Percentiles rank a stretch among this genome's conserved stretches.
Conservation (phyloP, 2,797 vertebrate species). For the Pseudocheirus occidentalis region DNA sequence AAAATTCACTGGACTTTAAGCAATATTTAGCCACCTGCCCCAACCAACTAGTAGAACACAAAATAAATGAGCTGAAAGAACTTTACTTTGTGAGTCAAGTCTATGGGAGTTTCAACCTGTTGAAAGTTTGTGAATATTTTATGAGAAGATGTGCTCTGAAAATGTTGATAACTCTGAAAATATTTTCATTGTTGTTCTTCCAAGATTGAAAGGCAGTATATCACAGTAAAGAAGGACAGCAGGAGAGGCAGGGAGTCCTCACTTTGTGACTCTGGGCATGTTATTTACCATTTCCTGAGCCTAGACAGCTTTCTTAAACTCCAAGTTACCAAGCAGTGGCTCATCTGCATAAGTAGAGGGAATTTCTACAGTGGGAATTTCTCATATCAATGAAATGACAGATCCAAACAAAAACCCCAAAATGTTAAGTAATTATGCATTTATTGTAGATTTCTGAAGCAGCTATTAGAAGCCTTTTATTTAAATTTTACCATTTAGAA, state of each 20-base stretch:
- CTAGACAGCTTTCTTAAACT: not conserved
- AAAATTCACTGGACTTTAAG: slow-evolving; percentile 31
- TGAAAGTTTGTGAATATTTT: not conserved
- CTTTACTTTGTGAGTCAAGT: not conserved
- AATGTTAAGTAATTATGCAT: not conserved
- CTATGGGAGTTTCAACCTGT: not conserved
- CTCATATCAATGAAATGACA: not conserved
- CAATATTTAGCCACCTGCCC: slow-evolving; percentile 8
- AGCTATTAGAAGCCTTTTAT: not conserved
- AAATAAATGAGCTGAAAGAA: slow-evolving; percentile 28
- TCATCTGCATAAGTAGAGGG: not conserved
- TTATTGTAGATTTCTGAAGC: not conserved
- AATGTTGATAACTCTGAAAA: not conserved
- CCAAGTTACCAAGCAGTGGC: not conserved
- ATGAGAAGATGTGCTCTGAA: not conserved
- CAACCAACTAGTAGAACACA: not conserved
- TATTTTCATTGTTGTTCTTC: not conserved
- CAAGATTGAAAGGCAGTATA: not conserved
- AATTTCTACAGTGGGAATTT: not conserved
- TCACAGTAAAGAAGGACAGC: not conserved
- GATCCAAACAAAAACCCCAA: not conserved
- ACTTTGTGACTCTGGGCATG: not conserved
- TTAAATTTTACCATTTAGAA: not conserved
- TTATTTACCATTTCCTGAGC: not conserved
- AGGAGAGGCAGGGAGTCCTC: not conserved